Evolutionary conservation across 2,888 invertebrate genomes (phyloP).

Genomic region (Ectropis crepuscularia): DNA sequence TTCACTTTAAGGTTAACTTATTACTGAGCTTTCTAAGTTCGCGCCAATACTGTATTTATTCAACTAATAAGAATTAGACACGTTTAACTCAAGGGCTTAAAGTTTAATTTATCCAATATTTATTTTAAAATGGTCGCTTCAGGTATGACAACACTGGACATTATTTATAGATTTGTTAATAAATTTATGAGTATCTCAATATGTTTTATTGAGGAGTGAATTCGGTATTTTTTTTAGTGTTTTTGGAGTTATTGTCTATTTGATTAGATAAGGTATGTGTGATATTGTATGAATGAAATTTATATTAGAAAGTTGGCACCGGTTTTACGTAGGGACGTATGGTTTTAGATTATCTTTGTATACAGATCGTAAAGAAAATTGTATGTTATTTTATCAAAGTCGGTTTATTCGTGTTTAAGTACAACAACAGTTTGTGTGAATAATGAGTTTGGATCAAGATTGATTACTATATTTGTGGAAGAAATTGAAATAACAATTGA

Average conservation of each 20-base stretch:
- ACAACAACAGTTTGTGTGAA: too few species aligned
- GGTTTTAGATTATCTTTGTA: conserved; percentile 13
- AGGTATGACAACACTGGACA: conserved; percentile 41
- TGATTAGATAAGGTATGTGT: conserved; percentile 58
- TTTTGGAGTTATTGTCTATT: conserved; percentile 51
- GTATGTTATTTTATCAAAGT: conserved; percentile 18
- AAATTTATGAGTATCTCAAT: conserved; percentile 68
- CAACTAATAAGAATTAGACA: conserved; percentile 39
- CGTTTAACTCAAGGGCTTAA: conserved; percentile 35
- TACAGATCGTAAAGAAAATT: conserved; percentile 6
- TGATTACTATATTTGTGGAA: too few species aligned
- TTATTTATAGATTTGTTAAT: conserved; percentile 79
- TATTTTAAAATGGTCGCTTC: conserved; percentile 5
- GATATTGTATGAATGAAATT: conserved; percentile 56
- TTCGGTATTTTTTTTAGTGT: conserved; percentile 49
- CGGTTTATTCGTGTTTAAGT: not conserved
- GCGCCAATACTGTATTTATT: conserved; percentile 63
- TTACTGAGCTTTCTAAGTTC: conserved; percentile 67
- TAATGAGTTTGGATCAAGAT: too few species aligned
- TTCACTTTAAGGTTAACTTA: conserved; percentile 30
- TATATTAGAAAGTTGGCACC: conserved; percentile 51
- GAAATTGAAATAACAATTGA: too few species aligned
- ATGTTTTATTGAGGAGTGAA: conserved; percentile 66
- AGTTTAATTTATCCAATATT: conserved; percentile 36
- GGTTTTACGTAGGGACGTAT: conserved; percentile 15